phyloP scores from a whole-genome alignment of 2,797 vertebrate genomes.

The Glyptemys insculpta region DNA sequence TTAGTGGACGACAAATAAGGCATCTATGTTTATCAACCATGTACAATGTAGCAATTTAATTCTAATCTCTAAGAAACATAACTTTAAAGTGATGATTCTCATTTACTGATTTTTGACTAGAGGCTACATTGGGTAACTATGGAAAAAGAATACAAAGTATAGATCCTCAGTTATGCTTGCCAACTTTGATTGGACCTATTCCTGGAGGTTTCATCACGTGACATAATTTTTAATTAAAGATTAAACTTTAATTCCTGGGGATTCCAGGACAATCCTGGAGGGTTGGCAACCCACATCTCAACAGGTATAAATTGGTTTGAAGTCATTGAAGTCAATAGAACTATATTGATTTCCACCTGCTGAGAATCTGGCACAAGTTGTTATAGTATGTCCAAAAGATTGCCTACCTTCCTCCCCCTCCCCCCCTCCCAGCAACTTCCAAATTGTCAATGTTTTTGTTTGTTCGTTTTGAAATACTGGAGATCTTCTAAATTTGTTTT shows the following conservation, averaged over 20 bases:
- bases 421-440: background rate
- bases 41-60: background rate
- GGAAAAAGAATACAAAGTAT: background rate
- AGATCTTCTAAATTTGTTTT: background rate
- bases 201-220: background rate
- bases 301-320: background rate
- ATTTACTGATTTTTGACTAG: background rate
- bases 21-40: background rate
- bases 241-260: background rate
- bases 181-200: background rate
- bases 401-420: background rate
- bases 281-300: background rate
- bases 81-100: background rate
- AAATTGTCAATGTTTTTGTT: background rate
- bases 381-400: background rate
- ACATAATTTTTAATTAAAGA: background rate
- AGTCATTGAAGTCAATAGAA: background rate
- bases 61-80: background rate
- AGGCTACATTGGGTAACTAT: background rate
- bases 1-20: background rate
- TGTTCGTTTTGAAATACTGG: background rate
- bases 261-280: background rate
- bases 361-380: background rate
- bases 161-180: background rate
- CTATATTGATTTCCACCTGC: background rate